Conservation (phyloP, 2,888 invertebrate genomes). For the Cordylochernes scorpioides region DNA sequence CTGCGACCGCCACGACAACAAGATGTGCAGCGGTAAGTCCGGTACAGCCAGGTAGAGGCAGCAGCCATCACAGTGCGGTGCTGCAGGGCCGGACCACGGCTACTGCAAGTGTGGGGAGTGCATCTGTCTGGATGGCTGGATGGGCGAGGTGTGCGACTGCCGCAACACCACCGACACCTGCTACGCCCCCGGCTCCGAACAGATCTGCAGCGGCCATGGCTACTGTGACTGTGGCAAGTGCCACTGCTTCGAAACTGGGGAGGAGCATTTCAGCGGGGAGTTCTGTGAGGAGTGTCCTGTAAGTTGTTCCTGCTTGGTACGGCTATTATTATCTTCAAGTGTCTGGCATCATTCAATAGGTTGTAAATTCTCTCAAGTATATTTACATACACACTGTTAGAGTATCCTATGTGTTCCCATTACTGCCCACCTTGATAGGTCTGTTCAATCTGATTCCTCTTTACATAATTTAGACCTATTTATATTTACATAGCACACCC, state of each 20-base stretch:
- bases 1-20: conserved; percentile 43
- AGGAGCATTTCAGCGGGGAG: conserved; percentile 48
- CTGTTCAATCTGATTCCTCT: too few relatives aligned
- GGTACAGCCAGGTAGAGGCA: conserved; percentile 27
- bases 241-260: conserved; percentile 39
- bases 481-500: too few relatives aligned
- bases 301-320: conserved; percentile 26
- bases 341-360: too few relatives aligned
- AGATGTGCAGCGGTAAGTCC: conserved; percentile 23
- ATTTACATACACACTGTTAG: too few relatives aligned
- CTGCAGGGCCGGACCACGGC: conserved; percentile 31
- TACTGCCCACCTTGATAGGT: too few relatives aligned
- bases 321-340: too few relatives aligned
- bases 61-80: too few relatives aligned
- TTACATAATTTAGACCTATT: too few relatives aligned
- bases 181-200: conserved; percentile 28
- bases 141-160: conserved; percentile 57
- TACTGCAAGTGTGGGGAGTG: conserved; percentile 36
- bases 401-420: too few relatives aligned
- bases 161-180: conserved; percentile 44
- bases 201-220: conserved; percentile 57
- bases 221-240: conserved; percentile 73
- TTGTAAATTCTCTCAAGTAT: too few relatives aligned
- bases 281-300: conserved; percentile 83
- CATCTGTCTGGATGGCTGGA: conserved; percentile 39